Evolutionary conservation across 2,797 vertebrate species (phyloP).

Genomic region (Amblyopsis hoosieri): DNA sequence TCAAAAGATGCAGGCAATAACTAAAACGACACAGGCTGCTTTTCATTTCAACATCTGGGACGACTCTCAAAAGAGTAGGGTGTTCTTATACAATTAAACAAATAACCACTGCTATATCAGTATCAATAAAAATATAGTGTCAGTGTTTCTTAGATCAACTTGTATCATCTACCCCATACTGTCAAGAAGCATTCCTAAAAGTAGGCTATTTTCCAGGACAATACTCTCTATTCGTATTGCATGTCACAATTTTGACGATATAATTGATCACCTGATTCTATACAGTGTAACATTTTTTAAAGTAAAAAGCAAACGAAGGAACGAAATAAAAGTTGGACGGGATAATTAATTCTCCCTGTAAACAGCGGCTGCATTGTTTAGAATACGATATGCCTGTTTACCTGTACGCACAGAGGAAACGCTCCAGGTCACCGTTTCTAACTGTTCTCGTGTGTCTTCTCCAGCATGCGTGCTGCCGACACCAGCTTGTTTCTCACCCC

Average conservation of each 20-base stretch:
- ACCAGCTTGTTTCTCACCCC: conserved; percentile 8
- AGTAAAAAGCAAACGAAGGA: conserved; percentile 5
- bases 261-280: no score
- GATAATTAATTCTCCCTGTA: conserved; percentile 8
- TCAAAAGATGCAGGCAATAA: background rate
- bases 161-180: no score
- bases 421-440: conserved; percentile 5
- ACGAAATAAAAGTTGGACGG: conserved; percentile 44
- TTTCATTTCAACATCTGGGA: conserved; percentile 9
- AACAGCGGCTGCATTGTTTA: background rate
- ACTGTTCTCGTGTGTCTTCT: background rate
- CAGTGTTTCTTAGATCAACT: no score
- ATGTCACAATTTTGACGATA: no score
- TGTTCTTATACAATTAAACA: background rate
- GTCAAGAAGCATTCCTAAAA: no score
- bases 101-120: background rate
- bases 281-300: background rate
- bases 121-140: background rate
- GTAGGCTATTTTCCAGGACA: no score
- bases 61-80: conserved; percentile 3
- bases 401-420: conserved; percentile 49
- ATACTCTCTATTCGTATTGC: no score
- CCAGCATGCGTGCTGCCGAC: background rate
- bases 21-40: conserved; percentile 9
- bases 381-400: conserved; percentile 34